Conservation (phyloP, 2,113 vertebrate genomes). For the Thomomys bottae region DNA sequence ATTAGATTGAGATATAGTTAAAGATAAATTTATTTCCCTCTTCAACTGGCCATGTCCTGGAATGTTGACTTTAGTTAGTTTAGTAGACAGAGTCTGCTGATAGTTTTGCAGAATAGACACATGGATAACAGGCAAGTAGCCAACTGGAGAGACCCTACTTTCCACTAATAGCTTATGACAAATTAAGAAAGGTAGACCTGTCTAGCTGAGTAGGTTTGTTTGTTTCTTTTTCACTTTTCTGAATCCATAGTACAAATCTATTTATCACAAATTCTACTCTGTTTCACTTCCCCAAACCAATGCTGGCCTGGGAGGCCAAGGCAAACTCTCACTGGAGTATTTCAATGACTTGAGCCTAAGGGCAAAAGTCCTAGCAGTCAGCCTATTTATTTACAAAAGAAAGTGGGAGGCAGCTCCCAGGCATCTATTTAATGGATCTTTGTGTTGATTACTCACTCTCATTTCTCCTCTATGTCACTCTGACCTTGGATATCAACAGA, state of each 20-base stretch:
- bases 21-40: not conserved
- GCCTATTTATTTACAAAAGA: slow-evolving; percentile 37
- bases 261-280: not conserved
- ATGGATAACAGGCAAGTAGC: not conserved
- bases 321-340: not conserved
- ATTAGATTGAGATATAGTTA: not conserved
- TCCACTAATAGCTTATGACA: not conserved
- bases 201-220: not conserved
- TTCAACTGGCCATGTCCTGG: not conserved
- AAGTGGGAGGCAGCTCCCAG: not conserved
- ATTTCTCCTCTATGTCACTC: not conserved
- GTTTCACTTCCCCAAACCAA: not conserved
- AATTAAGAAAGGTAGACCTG: not conserved
- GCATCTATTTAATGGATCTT: slow-evolving; percentile 35
- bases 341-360: not conserved
- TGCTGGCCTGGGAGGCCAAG: not conserved
- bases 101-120: not conserved
- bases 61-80: not conserved
- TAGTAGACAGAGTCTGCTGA: not conserved
- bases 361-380: slow-evolving; percentile 12
- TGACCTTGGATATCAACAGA: slow-evolving; percentile 51
- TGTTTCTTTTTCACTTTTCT: not conserved
- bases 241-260: not conserved
- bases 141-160: not conserved
- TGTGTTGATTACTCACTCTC: not conserved